Evolutionary conservation across 2,888 invertebrate genomes (phyloP).

Genomic region (Platycheirus albimanus): DNA sequence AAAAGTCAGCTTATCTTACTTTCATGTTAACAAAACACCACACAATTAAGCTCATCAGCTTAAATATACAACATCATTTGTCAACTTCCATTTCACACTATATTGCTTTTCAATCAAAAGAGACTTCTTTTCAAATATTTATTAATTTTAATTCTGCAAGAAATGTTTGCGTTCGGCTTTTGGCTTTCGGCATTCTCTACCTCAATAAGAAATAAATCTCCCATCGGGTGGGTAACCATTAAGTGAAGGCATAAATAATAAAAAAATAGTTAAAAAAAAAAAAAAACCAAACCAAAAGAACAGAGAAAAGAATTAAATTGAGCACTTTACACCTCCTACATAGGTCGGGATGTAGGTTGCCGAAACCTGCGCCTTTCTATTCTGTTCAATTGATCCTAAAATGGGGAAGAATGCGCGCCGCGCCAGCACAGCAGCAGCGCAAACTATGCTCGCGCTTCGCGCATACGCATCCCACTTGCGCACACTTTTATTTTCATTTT

Average conservation of each 20-base stretch:
- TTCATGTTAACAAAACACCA: no score
- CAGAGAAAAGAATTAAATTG: slow-evolving; percentile 35
- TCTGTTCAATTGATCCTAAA: slow-evolving; percentile 45
- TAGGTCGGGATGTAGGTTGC: slow-evolving; percentile 59
- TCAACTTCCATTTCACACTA: slow-evolving; percentile 19
- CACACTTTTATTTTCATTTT: slow-evolving; percentile 70
- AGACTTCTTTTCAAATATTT: slow-evolving; percentile 19
- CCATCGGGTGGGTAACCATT: slow-evolving; percentile 22
- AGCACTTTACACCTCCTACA: slow-evolving; percentile 51
- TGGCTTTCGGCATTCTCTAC: slow-evolving; percentile 13
- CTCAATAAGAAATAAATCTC: slow-evolving; percentile 37
- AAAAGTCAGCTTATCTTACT: no score
- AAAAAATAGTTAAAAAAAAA: no score
- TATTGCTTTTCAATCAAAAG: slow-evolving; percentile 32
- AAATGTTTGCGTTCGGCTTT: no score
- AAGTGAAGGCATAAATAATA: slow-evolving; percentile 42
- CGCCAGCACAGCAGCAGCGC: no score
- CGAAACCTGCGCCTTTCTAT: slow-evolving; percentile 47
- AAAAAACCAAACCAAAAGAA: slow-evolving; percentile 26
- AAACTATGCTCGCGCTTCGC: neutral
- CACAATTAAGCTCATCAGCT: no score
- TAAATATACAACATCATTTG: slow-evolving; percentile 32
- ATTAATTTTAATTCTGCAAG: slow-evolving; percentile 29
- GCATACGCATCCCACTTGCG: slow-evolving; percentile 29
- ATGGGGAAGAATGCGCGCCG: slow-evolving; percentile 42